phyloP scores from a whole-genome alignment of 2,797 vertebrate species.

The Urophycis tenuis region DNA sequence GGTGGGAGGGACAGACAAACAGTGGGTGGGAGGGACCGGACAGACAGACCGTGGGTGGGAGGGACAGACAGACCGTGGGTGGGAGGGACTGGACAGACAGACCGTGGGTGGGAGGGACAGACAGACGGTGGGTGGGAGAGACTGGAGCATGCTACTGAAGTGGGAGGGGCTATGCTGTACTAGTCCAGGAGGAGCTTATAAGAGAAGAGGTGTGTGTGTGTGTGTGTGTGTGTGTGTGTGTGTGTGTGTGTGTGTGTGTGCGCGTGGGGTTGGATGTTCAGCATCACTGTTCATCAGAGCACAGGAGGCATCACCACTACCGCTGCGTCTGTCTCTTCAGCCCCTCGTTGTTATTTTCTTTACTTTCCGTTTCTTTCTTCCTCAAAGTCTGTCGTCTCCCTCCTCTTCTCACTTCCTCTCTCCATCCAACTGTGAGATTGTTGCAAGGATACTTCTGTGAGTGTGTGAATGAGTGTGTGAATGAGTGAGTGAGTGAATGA shows the following conservation, averaged over 20 bases:
- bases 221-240: background rate
- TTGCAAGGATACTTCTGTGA: background rate
- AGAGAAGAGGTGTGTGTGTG: background rate
- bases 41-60: no score
- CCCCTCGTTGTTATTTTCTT: background rate
- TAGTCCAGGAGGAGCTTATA: slow-evolving; percentile 22
- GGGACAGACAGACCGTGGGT: no score
- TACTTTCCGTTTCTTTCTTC: background rate
- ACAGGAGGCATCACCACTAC: slow-evolving; percentile 17
- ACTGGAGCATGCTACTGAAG: background rate
- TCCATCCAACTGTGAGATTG: background rate
- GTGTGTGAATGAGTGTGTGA: background rate
- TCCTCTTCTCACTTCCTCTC: background rate
- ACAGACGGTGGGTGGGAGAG: background rate
- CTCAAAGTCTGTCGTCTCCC: background rate
- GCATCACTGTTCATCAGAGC: slow-evolving; percentile 36
- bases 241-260: background rate
- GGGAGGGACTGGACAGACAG: no score
- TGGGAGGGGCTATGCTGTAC: slow-evolving; percentile 13
- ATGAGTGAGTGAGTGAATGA: no score
- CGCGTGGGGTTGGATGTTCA: slow-evolving; percentile 4
- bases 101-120: background rate
- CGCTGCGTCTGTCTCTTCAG: background rate
- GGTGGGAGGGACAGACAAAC: no score
- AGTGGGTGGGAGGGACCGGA: no score